Evolutionary conservation across 2,888 invertebrate species (phyloP).

Genomic region (Alsophila aescularia): DNA sequence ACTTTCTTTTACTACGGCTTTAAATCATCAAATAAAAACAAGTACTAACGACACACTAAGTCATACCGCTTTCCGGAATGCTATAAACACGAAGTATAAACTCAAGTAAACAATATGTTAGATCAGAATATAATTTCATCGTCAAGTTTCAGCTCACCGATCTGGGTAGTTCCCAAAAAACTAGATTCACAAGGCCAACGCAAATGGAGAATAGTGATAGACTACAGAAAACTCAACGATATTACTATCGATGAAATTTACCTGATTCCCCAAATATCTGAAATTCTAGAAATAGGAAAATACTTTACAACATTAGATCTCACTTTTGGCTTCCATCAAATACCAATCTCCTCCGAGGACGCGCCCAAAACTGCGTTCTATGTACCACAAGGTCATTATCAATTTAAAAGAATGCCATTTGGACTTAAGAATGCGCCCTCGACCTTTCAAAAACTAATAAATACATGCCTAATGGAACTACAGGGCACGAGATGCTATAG

Average conservation of each 20-base stretch:
- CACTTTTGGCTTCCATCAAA: constrained; percentile 14
- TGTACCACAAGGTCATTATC: constrained; percentile 41
- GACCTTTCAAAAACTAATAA: not conserved
- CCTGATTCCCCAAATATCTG: constrained; percentile 2
- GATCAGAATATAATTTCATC: constrained; percentile 14
- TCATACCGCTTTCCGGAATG: constrained; percentile 5
- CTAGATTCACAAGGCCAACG: too few relatives aligned
- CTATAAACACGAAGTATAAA: not conserved
- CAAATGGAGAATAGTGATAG: constrained; percentile 24
- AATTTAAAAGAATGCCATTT: constrained; percentile 43
- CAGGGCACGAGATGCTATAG: too few relatives aligned
- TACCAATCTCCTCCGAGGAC: constrained; percentile 2
- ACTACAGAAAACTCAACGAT: too few relatives aligned
- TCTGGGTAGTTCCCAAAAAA: too few relatives aligned
- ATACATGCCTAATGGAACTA: not conserved
- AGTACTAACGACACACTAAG: not conserved
- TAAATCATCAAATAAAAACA: not conserved
- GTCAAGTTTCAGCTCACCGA: constrained; percentile 1
- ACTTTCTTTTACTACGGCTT: too few relatives aligned
- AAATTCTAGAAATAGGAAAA: constrained; percentile 6
- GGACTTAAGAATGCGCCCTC: too few relatives aligned
- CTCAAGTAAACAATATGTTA: constrained; percentile 11
- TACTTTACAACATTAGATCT: too few relatives aligned
- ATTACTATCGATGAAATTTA: constrained; percentile 10
- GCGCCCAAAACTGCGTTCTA: too few relatives aligned